These are phyloP conservation scores for Hesperia comma DNA, from an alignment of 2,888 invertebrate species.

Conservation along the genomic window DNA sequence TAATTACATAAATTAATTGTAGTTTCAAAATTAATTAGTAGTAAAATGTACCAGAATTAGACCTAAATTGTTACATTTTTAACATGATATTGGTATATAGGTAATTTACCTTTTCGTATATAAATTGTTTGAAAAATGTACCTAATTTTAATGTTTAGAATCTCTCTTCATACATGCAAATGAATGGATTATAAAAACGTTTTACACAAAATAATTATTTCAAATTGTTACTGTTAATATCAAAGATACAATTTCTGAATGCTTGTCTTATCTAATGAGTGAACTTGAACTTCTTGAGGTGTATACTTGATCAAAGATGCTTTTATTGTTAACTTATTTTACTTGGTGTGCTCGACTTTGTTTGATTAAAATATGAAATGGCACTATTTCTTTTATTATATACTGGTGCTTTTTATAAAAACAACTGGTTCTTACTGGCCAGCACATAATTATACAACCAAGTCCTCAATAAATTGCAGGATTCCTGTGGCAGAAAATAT, in stretches of 20 bases:
- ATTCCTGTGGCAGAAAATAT: no score
- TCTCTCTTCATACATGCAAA: no score
- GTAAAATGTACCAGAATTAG: background rate
- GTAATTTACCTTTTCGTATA: no score
- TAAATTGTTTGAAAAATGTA: no score
- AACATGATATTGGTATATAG: background rate
- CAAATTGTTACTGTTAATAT: background rate
- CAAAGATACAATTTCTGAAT: background rate
- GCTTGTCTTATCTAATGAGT: background rate
- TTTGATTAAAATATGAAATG: conserved; percentile 25
- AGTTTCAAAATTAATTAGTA: background rate
- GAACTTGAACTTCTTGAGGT: conserved; percentile 14
- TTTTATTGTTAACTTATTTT: conserved; percentile 36
- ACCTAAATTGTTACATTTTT: background rate
- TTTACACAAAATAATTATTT: background rate
- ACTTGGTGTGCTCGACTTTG: conserved; percentile 37
- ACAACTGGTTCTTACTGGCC: no score
- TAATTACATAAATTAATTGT: no score
- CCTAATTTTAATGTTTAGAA: no score
- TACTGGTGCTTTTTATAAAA: no score
- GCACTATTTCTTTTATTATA: no score
- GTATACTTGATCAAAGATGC: conserved; percentile 20
- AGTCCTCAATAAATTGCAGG: no score
- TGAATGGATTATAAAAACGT: background rate
- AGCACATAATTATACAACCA: no score